Conservation (phyloP, 2,797 vertebrate genomes). For the Xiphophorus birchmanni region DNA sequence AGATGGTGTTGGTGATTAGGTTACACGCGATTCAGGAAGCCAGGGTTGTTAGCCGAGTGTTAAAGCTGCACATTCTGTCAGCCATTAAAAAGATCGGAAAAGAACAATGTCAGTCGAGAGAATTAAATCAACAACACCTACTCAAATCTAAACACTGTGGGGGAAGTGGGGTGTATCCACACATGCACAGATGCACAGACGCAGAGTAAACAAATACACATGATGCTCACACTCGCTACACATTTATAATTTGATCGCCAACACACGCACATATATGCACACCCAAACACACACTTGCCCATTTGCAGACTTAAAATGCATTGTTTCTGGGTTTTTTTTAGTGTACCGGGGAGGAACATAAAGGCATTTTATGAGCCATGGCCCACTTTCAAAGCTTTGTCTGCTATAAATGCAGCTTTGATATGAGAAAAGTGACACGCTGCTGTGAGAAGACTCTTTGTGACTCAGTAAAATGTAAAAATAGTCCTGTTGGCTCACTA, state of each 20-base stretch:
- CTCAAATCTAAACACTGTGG: slow-evolving; percentile 60
- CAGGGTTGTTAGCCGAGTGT: slow-evolving; percentile 77
- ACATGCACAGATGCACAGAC: slow-evolving; percentile 42
- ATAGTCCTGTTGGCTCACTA: slow-evolving; percentile 71
- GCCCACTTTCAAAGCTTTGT: slow-evolving; percentile 80
- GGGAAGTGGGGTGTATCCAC: slow-evolving; percentile 35
- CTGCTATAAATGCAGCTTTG: slow-evolving; percentile 77
- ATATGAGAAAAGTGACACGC: slow-evolving; percentile 77
- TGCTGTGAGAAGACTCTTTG: slow-evolving; percentile 75
- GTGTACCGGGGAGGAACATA: slow-evolving; percentile 70
- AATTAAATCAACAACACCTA: slow-evolving; percentile 78
- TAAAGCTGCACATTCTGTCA: slow-evolving; percentile 74
- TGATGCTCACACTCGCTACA: slow-evolving; percentile 30
- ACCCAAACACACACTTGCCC: slow-evolving; percentile 41
- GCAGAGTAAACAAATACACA: slow-evolving; percentile 27
- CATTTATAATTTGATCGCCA: slow-evolving; percentile 55
- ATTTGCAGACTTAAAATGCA: slow-evolving; percentile 71
- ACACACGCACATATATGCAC: slow-evolving; percentile 32
- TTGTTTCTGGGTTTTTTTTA: slow-evolving; percentile 67
- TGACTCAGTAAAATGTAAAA: slow-evolving; percentile 78
- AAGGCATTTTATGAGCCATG: slow-evolving; percentile 76
- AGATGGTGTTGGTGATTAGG: slow-evolving; percentile 84
- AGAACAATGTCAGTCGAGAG: slow-evolving; percentile 73
- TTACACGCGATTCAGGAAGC: slow-evolving; percentile 80
- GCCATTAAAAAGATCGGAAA: slow-evolving; percentile 62